phyloP scores from a whole-genome alignment of 2,113 vertebrate genomes.

The Dasyornis broadbenti region DNA sequence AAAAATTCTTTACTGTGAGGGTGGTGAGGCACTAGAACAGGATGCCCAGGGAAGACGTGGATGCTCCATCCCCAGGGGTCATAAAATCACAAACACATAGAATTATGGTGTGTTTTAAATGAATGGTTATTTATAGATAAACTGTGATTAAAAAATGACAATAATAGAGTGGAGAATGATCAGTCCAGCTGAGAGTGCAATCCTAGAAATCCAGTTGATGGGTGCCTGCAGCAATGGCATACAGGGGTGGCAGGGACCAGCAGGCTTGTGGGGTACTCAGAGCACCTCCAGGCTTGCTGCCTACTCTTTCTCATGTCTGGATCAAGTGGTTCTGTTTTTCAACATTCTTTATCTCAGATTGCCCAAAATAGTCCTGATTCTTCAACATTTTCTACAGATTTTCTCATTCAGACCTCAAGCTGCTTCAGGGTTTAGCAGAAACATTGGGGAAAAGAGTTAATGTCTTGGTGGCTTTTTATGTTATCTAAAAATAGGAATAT shows the following conservation, averaged over 20 bases:
- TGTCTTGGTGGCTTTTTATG: not conserved
- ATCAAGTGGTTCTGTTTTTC: not conserved
- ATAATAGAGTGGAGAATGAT: not conserved
- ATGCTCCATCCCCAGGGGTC: not conserved
- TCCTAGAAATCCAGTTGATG: not conserved
- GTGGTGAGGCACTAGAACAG: not conserved
- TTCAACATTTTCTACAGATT: not conserved
- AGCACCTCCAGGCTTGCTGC: not conserved
- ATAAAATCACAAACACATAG: not conserved
- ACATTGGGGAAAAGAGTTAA: not conserved
- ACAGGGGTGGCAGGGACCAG: fast-evolving
- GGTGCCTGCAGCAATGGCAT: not conserved
- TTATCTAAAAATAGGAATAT: not conserved
- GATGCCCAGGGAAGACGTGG: not conserved
- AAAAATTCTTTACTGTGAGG: not conserved
- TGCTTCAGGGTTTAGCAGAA: not conserved
- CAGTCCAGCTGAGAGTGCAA: not conserved
- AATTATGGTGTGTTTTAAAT: not conserved
- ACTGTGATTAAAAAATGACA: not conserved
- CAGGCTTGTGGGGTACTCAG: fast-evolving
- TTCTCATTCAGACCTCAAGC: not conserved
- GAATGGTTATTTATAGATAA: not conserved
- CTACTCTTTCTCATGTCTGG: not conserved
- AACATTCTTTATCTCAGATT: not conserved
- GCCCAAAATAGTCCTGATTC: not conserved